Evolutionary conservation across 2,888 invertebrate species (phyloP).

Genomic region (Operophtera brumata): DNA sequence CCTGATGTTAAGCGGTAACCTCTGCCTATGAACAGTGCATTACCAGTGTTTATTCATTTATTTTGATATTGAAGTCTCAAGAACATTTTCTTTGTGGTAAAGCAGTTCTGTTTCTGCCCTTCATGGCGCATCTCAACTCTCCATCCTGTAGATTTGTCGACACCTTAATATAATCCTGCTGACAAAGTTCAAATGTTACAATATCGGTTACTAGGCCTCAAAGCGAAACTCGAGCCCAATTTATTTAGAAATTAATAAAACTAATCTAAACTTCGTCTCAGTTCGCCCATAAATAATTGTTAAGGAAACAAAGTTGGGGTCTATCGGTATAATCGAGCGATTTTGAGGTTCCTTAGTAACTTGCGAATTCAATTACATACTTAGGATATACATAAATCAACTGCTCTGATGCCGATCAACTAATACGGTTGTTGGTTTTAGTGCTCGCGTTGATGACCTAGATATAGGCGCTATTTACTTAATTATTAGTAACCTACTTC

Average conservation of each 20-base stretch:
- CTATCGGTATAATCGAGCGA: slow-evolving; percentile 29
- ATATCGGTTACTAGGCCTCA: slow-evolving; percentile 2
- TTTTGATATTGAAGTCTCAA: too few species aligned
- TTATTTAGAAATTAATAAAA: slow-evolving; percentile 33
- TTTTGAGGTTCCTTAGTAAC: slow-evolving; percentile 35
- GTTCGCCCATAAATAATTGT: slow-evolving; percentile 32
- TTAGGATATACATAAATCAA: slow-evolving; percentile 61
- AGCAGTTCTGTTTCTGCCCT: too few species aligned
- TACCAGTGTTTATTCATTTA: too few species aligned
- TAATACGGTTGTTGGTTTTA: slow-evolving; percentile 37
- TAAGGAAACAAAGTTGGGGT: slow-evolving; percentile 29
- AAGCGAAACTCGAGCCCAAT: slow-evolving; percentile 17
- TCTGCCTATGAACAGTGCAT: too few species aligned
- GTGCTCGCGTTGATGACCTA: slow-evolving; percentile 6
- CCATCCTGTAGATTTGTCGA: too few species aligned
- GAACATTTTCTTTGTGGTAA: too few species aligned
- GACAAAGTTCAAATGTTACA: background rate
- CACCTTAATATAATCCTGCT: background rate
- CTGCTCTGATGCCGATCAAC: slow-evolving; percentile 42
- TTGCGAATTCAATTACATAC: slow-evolving; percentile 57
- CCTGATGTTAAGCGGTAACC: too few species aligned
- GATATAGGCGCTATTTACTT: background rate
- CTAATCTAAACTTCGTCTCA: slow-evolving; percentile 30
- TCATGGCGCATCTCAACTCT: too few species aligned
- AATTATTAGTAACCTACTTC: too few species aligned